Conservation (phyloP, 2,113 vertebrate genomes). For the Coptodon bakossiorum region DNA sequence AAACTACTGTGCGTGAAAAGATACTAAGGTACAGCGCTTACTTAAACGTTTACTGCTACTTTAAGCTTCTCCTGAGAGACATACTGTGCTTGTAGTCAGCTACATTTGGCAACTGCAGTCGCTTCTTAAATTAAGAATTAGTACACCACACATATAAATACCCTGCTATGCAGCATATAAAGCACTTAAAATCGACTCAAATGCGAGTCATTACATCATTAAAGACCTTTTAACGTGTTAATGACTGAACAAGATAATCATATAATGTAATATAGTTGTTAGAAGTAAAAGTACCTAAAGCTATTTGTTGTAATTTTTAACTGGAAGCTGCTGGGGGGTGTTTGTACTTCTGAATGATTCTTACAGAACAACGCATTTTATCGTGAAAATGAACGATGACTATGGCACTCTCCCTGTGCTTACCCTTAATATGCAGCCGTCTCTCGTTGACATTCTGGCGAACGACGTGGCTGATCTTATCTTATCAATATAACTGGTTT, state of each 20-base stretch:
- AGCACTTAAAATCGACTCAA: not conserved
- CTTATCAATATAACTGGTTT: not conserved
- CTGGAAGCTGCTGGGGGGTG: not conserved
- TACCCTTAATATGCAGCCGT: not conserved
- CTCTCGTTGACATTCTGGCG: not conserved
- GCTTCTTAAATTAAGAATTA: not conserved
- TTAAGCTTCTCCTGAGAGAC: not conserved
- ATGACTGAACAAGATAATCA: not conserved
- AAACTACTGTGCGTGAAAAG: not conserved
- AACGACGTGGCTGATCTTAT: not conserved
- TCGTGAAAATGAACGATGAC: not conserved
- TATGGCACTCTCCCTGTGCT: not conserved
- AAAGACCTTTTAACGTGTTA: not conserved
- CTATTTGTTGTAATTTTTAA: not conserved
- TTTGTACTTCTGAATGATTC: not conserved
- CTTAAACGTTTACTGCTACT: not conserved
- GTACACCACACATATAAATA: not conserved
- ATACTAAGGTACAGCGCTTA: not conserved
- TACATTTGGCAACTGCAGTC: not conserved
- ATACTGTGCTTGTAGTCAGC: not conserved
- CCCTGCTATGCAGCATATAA: not conserved
- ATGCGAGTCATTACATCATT: not conserved
- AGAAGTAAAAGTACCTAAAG: not conserved
- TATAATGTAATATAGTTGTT: not conserved
- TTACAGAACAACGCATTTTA: not conserved